Evolutionary conservation across 2,888 invertebrate species (phyloP), one percentile per base, ranked within the genome.

Genomic region (Aquatica leii): DNA sequence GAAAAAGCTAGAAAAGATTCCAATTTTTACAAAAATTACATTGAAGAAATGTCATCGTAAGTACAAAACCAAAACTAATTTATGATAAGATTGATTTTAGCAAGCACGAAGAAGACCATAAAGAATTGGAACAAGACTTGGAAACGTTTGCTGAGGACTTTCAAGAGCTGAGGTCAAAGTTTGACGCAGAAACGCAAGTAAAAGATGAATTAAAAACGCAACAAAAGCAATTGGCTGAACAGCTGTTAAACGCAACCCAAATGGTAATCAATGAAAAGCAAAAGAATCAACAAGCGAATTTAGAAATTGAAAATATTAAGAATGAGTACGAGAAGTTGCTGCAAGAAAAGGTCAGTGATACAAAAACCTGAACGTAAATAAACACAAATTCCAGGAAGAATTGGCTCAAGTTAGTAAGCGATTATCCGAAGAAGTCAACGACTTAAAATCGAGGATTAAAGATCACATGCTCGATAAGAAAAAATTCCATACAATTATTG

Each of bases 221-320:
- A 0, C 77, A 77, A 48, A 75, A 76, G 66, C 74, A 77, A 12
- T 58, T 78, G 8, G 74, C 76, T 0, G 65, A 67, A 11, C 76
- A 74, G 54, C 70, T 77, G 15, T 63, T 77, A 48, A 74, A 70
- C 41, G 72, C 74, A 37, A 69, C 77, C 12, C 75, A 75, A 60
- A 65, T 72, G 48, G 51, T 74, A 20, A 69, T 74, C 9, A 73
- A 76, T 18, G 76, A 77, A 43, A 76, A 76, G 65, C 62, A 74
- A 31, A 51, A 54, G n/a, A 66, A 69, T 15, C 72, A 72, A 63
- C 71, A 72, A 34, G 50, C 67, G 4, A 68, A 66, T 35, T 31
- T 48, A 0, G 60, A 59, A 49, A 31, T 52, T n/a, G 40, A 24
- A 5, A 59, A 63, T 1, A 34, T 68, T 14, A 34, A 51, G 0